Conservation (phyloP, 2,797 vertebrate species). For the Macroramphosus scolopax region DNA sequence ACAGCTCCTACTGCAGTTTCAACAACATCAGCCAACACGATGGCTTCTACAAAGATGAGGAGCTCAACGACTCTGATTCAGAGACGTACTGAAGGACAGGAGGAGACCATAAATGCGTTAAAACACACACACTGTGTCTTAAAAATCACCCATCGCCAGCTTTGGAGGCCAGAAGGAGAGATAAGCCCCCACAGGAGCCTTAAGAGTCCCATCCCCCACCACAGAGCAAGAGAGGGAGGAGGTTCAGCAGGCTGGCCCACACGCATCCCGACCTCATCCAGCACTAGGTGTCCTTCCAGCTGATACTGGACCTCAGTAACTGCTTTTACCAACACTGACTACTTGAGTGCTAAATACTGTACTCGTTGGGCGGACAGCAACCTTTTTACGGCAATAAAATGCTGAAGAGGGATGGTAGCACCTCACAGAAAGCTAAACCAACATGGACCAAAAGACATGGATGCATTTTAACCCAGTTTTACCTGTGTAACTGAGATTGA, state of each 20-base stretch:
- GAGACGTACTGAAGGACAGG: constrained; percentile 88
- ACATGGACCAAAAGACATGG: constrained; percentile 91
- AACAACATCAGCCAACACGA: constrained; percentile 93
- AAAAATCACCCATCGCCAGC: constrained; percentile 67
- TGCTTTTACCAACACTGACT: constrained; percentile 54
- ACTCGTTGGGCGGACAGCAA: constrained; percentile 40
- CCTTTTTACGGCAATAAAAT: constrained; percentile 69
- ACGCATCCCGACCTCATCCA: constrained; percentile 69
- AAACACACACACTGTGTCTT: constrained; percentile 76
- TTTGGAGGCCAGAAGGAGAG: constrained; percentile 56
- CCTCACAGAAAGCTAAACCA: constrained; percentile 70
- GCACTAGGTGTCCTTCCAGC: constrained; percentile 79
- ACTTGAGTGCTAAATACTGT: constrained; percentile 42
- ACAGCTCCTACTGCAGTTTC: constrained; percentile 94
- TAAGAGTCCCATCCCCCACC: constrained; percentile 49
- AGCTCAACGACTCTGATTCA: constrained; percentile 96
- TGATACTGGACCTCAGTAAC: constrained; percentile 65
- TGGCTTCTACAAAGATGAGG: constrained; percentile 90
- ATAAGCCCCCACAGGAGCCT: constrained; percentile 67
- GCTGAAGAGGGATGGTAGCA: constrained; percentile 79
- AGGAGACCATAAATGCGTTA: constrained; percentile 30
- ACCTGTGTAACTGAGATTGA: constrained; percentile 41
- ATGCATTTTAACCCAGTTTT: constrained; percentile 70
- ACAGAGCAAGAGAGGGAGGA: constrained; percentile 47
- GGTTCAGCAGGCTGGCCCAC: constrained; percentile 62